These are phyloP conservation scores for Psittacus erithacus DNA, from an alignment of 2,113 vertebrate genomes.

Conservation along the genomic window DNA sequence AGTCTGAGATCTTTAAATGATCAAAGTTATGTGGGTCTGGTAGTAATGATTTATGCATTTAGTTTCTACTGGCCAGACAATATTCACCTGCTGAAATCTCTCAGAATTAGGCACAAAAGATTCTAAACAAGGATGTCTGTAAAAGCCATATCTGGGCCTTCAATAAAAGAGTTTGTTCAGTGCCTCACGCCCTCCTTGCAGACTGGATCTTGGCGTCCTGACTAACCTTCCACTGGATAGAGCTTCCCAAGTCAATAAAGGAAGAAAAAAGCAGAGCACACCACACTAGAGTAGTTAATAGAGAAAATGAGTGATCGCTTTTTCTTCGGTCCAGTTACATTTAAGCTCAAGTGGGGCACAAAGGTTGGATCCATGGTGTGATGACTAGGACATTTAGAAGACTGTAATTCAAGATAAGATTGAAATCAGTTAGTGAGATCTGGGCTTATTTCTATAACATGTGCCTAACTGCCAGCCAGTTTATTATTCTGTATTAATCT, in stretches of 20 bases:
- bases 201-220: background rate
- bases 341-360: background rate
- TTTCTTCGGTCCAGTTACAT: background rate
- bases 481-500: background rate
- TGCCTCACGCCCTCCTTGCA: background rate
- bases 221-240: background rate
- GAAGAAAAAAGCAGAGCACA: background rate
- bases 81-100: background rate
- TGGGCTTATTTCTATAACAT: background rate
- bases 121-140: background rate
- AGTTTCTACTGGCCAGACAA: background rate
- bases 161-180: background rate
- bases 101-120: background rate
- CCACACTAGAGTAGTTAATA: background rate
- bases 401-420: background rate
- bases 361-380: background rate
- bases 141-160: background rate
- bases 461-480: background rate
- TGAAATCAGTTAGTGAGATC: background rate
- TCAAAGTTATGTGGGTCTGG: background rate
- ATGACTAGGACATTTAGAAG: background rate
- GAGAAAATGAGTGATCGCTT: background rate
- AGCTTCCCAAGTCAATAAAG: background rate
- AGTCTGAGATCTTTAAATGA: background rate
- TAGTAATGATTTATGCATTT: background rate